Evolutionary conservation across 2,888 invertebrate genomes (phyloP).

Genomic region (Cantharis rustica): DNA sequence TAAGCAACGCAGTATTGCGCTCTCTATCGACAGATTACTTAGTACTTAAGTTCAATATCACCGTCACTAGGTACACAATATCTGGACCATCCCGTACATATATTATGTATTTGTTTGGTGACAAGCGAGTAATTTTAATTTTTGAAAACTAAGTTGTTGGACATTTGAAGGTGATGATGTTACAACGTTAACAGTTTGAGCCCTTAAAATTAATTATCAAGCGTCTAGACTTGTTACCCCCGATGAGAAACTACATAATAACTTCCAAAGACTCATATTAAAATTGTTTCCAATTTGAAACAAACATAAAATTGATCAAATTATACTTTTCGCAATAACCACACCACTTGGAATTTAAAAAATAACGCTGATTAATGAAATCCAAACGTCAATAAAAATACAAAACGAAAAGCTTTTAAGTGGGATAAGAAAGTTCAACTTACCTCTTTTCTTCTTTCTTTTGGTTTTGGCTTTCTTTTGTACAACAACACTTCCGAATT

Average conservation of each 20-base stretch:
- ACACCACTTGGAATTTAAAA: background rate
- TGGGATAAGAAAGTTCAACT: slow-evolving; percentile 26
- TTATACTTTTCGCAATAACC: background rate
- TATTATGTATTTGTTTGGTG: no score
- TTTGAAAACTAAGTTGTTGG: background rate
- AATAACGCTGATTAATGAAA: slow-evolving; percentile 9
- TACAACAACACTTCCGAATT: slow-evolving; percentile 67
- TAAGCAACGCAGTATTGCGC: background rate
- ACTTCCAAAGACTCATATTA: background rate
- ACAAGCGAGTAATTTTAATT: background rate
- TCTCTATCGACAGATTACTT: background rate
- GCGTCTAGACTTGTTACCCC: background rate
- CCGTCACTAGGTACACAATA: background rate
- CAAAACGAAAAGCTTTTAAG: slow-evolving; percentile 6
- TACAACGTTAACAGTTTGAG: background rate
- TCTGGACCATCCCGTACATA: no score
- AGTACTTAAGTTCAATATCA: background rate
- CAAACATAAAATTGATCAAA: background rate
- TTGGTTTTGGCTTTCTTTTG: slow-evolving; percentile 62
- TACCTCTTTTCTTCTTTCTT: slow-evolving; percentile 58
- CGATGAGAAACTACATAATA: background rate
- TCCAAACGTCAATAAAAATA: slow-evolving; percentile 7
- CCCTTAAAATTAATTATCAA: background rate
- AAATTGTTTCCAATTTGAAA: background rate
- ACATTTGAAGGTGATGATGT: background rate